phyloP scores from a whole-genome alignment of 2,888 invertebrate species.

The Acanthosepion pharaonis region DNA sequence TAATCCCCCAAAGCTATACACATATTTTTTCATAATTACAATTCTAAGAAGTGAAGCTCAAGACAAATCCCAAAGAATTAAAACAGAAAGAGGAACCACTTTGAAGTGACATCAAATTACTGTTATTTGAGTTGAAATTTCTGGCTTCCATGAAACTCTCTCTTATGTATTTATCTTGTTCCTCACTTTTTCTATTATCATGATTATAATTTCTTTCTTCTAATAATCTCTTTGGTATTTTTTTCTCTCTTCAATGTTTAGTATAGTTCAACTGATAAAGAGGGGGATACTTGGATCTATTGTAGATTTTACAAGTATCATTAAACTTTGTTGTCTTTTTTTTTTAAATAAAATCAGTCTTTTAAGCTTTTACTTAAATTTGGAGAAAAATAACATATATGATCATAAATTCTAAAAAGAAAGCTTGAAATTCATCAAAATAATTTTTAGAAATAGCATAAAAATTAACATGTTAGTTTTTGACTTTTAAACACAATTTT shows the following conservation, averaged over 20 bases:
- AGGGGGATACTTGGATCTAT: background rate
- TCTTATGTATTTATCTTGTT: background rate
- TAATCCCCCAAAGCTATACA: background rate
- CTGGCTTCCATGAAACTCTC: background rate
- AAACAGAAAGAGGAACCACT: background rate
- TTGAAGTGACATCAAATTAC: slow-evolving; percentile 8
- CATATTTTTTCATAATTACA: background rate
- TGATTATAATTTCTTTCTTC: background rate
- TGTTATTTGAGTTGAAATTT: background rate
- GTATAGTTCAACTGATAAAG: background rate
- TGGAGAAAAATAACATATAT: too few relatives aligned
- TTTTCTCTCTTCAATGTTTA: background rate
- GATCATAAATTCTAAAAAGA: too few relatives aligned
- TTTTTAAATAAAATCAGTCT: too few relatives aligned
- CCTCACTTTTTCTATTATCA: background rate
- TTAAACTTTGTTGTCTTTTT: too few relatives aligned
- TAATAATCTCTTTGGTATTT: background rate
- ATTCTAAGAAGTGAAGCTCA: background rate
- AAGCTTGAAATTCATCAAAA: too few relatives aligned
- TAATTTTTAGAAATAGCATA: too few relatives aligned
- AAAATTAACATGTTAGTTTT: too few relatives aligned
- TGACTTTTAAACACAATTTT: too few relatives aligned
- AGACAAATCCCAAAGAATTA: background rate
- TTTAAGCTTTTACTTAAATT: too few relatives aligned
- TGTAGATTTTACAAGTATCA: background rate